phyloP scores from a whole-genome alignment of 2,888 invertebrate genomes.

The Thalpophila matura region DNA sequence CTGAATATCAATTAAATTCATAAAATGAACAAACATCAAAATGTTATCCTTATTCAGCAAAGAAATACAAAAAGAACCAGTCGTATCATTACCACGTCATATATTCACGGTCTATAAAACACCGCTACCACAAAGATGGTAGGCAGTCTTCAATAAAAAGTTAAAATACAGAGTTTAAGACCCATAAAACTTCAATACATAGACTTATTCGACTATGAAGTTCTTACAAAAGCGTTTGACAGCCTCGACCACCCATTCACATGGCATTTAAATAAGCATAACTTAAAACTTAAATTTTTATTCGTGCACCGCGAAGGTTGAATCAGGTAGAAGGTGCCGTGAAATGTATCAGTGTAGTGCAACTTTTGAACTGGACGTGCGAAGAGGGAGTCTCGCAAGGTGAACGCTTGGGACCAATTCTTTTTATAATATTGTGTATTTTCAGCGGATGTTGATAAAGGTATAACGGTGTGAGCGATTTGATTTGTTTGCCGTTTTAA shows the following conservation, averaged over 20 bases:
- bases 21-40: background rate
- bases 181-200: conserved; percentile 62
- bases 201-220: conserved; percentile 52
- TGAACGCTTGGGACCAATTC: conserved; percentile 75
- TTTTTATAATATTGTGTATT: conserved; percentile 72
- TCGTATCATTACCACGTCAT: conserved; percentile 3
- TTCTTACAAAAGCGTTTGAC: conserved; percentile 74
- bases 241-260: conserved; percentile 80
- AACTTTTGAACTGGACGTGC: conserved; percentile 88
- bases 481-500: conserved; percentile 45
- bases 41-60: background rate
- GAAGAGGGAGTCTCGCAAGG: conserved; percentile 87
- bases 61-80: background rate
- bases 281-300: conserved; percentile 74
- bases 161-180: conserved; percentile 46
- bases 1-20: background rate
- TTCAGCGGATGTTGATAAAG: conserved; percentile 69
- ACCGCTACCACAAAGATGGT: conserved; percentile 33
- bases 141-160: conserved; percentile 48
- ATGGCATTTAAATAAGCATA: conserved; percentile 69
- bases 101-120: conserved; percentile 29
- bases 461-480: conserved; percentile 53
- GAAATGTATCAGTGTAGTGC: conserved; percentile 89
- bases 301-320: conserved; percentile 76
- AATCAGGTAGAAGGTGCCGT: conserved; percentile 87